phyloP scores from a whole-genome alignment of 2,888 invertebrate species.

The Serrognathus titanus region DNA sequence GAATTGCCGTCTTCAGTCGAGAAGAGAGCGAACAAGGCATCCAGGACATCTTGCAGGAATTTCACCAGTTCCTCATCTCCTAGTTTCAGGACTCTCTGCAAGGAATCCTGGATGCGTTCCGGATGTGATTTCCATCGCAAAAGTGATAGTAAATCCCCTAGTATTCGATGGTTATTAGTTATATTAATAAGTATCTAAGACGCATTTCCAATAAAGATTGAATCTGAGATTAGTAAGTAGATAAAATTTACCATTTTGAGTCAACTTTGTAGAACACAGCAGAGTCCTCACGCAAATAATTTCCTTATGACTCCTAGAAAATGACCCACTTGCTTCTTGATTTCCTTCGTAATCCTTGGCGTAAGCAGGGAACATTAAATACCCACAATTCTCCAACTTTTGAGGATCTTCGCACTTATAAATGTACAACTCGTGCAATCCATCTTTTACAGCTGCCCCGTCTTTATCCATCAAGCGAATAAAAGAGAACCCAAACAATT shows the following conservation, averaged over 20 bases:
- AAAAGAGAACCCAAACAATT: conserved; percentile 88
- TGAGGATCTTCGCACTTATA: conserved; percentile 87
- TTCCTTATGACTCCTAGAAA: conserved; percentile 81
- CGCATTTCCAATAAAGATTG: too few relatives aligned
- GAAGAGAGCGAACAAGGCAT: conserved; percentile 89
- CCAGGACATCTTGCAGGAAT: conserved; percentile 90
- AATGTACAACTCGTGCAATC: conserved; percentile 83
- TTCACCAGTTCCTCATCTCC: conserved; percentile 90
- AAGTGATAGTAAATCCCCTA: conserved; percentile 81
- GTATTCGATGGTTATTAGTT: conserved; percentile 25
- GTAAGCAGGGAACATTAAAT: conserved; percentile 63
- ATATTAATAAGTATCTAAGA: too few relatives aligned
- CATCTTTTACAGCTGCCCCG: conserved; percentile 85
- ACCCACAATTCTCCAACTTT: conserved; percentile 64
- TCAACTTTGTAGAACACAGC: conserved; percentile 93
- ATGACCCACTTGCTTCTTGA: conserved; percentile 55
- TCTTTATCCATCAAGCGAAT: conserved; percentile 86
- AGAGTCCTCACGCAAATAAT: conserved; percentile 76
- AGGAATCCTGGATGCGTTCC: conserved; percentile 80
- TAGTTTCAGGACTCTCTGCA: conserved; percentile 76
- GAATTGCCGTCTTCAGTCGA: conserved; percentile 90
- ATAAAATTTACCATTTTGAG: conserved; percentile 74
- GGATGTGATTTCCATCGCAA: conserved; percentile 90
- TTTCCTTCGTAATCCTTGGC: conserved; percentile 61
- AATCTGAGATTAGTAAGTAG: too few relatives aligned